Evolutionary conservation across 2,113 vertebrate species (phyloP).

Genomic region (Carettochelys insculpta): DNA sequence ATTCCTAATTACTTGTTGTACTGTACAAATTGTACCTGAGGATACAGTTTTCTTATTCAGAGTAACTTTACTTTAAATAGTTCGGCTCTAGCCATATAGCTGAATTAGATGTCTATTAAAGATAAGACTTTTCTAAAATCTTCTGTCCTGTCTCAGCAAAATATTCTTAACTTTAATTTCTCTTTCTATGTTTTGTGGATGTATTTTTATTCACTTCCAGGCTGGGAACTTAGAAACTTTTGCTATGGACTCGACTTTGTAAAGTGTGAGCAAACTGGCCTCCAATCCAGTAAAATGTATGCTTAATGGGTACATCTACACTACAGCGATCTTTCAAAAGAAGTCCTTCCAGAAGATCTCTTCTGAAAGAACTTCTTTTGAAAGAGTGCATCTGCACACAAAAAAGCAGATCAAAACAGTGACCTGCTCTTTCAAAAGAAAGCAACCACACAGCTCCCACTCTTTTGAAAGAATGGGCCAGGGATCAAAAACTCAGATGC

Average conservation of each 20-base stretch:
- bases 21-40: not conserved
- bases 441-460: no score
- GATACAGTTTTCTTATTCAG: not conserved
- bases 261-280: slow-evolving; percentile 39
- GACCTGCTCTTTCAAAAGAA: no score
- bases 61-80: not conserved
- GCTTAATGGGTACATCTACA: no score
- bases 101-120: not conserved
- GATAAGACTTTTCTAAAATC: not conserved
- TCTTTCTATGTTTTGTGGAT: slow-evolving; percentile 39
- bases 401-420: no score
- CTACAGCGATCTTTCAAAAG: no score
- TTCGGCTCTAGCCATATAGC: not conserved
- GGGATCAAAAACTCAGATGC: no score
- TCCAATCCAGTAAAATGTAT: not conserved
- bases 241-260: slow-evolving; percentile 33
- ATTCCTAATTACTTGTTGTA: not conserved
- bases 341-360: no score
- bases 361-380: no score
- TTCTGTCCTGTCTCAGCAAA: not conserved
- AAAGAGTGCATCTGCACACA: no score
- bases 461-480: no score
- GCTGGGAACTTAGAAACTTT: slow-evolving; percentile 9
- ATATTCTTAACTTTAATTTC: not conserved
- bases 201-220: slow-evolving; percentile 1